Evolutionary conservation across 2,797 vertebrate genomes (phyloP), one percentile per base, ranked within the genome.

Genomic region (Cetoscarus ocellatus): DNA sequence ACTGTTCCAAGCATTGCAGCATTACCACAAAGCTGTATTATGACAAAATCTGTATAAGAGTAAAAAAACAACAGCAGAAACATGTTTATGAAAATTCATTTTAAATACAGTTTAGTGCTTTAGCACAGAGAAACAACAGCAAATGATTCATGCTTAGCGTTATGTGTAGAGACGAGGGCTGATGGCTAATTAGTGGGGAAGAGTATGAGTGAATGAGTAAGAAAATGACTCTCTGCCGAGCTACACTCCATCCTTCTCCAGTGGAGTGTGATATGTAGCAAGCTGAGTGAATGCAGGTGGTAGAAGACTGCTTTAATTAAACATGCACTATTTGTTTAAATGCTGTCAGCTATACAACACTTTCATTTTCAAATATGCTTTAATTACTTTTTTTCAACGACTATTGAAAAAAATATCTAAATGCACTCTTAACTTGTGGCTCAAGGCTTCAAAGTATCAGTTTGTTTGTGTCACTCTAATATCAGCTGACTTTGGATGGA

Each of bases 171-270:
- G 47, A 7, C 43, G 7, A 38, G 35, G 44, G 35, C n/a, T 13
- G 18, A 60, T 49, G 56, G 39, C 72, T 53, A 70, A 63, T 77
- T 74, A 73, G 43, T 44, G 69, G 71, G 17, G 19, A 39, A 36
- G 39, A 42, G 40, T 27, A 42, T 43, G 67, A 67, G 48, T 73
- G 67, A 67, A 55, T 54, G 61, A 69, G 66, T 51, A 61, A 74
- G 70, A 75, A 69, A 67, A 61, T 53, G 40, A 56, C 6, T 38
- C 73, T 63, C 7, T 71, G 62, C 43, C 7, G 11, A 57, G 47
- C 55, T 47, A 4, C 61, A 38, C 19, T 39, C 58, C 14, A 54
- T 60, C 45, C 50, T 9, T 57, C 56, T 73, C 58, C 17, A 62
- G 17, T 43, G 45, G 34, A 51, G 70, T 19, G 52, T 59, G 61